Evolutionary conservation across 2,797 vertebrate species (phyloP).

Genomic region (Semotilus atromaculatus): DNA sequence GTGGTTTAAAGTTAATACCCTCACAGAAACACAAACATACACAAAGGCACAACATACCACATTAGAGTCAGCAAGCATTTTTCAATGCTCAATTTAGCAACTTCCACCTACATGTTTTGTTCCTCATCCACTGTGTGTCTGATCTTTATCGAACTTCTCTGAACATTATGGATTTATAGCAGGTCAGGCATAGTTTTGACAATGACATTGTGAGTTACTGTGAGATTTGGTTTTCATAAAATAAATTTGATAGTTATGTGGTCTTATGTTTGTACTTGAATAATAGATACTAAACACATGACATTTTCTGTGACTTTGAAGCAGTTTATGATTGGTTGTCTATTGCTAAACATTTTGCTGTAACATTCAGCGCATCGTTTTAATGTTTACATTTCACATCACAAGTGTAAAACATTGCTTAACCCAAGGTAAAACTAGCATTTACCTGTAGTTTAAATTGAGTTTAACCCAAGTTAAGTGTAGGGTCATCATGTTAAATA

Average conservation of each 20-base stretch:
- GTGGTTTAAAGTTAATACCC: background rate
- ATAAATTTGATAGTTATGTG: background rate
- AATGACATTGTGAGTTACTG: background rate
- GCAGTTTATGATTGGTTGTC: background rate
- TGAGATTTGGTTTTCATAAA: slow-evolving; percentile 2
- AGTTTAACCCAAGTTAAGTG: background rate
- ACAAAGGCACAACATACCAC: background rate
- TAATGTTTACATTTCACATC: background rate
- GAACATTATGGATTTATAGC: background rate
- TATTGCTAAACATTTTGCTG: background rate
- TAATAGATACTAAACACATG: background rate
- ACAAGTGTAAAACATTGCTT: background rate
- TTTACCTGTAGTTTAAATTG: background rate
- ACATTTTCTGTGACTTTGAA: background rate
- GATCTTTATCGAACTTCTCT: background rate
- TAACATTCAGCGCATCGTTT: background rate
- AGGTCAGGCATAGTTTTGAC: background rate
- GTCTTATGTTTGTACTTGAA: background rate
- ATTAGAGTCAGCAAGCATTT: slow-evolving; percentile 17
- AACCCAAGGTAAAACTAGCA: background rate
- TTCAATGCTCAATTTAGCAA: background rate
- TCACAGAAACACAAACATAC: slow-evolving; percentile 20
- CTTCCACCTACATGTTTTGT: background rate
- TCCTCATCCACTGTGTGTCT: background rate
- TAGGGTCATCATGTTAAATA: background rate